Conservation (phyloP, 1,140 invertebrate species). For the Drosophila guanche region DNA sequence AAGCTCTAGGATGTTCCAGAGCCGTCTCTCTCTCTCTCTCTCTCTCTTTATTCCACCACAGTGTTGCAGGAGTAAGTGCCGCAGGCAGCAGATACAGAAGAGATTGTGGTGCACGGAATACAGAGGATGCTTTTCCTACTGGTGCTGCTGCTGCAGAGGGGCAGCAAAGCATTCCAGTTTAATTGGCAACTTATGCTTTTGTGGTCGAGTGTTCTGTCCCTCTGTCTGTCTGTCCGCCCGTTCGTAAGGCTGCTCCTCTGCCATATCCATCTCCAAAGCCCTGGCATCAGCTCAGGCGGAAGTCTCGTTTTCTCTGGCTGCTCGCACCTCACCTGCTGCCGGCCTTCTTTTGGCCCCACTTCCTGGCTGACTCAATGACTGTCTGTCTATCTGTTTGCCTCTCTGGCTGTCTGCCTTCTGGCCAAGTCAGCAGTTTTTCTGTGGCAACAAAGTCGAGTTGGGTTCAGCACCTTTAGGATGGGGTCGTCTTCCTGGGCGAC, state of each 20-base stretch:
- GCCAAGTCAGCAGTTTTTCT: slow-evolving; percentile 57
- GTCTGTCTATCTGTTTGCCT: too few relatives aligned
- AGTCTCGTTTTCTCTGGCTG: slow-evolving; percentile 40
- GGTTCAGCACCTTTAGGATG: neutral
- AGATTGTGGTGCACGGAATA: slow-evolving; percentile 1
- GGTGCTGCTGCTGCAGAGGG: slow-evolving; percentile 22
- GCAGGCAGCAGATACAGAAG: neutral
- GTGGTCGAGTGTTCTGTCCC: slow-evolving; percentile 61
- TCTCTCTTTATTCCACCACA: neutral
- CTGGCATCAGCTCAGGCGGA: slow-evolving; percentile 30
- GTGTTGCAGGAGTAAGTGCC: too few relatives aligned
- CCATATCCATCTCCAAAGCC: too few relatives aligned
- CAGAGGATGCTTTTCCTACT: neutral
- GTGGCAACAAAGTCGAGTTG: slow-evolving; percentile 16
- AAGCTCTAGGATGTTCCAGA: slow-evolving; percentile 22
- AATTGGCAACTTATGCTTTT: slow-evolving; percentile 82
- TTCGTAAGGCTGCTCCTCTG: neutral
- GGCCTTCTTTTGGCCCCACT: neutral
- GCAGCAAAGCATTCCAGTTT: slow-evolving; percentile 77
- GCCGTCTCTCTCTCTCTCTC: neutral
- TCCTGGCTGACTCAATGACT: neutral
- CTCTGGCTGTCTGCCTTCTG: slow-evolving; percentile 12
- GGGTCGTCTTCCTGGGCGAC: slow-evolving; percentile 6
- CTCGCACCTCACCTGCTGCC: slow-evolving; percentile 26
- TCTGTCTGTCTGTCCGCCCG: neutral